Percentiles rank a stretch among this genome's conserved stretches.
These are phyloP conservation scores for Chaetops frenatus DNA, from an alignment of 2,113 vertebrate genomes.

Conservation along the genomic window DNA sequence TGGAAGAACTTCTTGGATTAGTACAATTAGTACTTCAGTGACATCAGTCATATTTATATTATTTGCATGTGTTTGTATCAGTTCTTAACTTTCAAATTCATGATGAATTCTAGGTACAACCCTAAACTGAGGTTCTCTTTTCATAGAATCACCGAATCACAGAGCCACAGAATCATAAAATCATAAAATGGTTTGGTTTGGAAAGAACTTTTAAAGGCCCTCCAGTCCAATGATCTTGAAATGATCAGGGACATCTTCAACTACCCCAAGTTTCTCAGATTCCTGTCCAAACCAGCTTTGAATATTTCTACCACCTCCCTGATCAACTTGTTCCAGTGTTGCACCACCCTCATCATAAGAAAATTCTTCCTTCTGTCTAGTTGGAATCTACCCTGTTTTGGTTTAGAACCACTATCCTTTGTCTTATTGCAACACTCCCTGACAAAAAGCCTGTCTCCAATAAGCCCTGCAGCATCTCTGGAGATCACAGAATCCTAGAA, in stretches of 20 bases:
- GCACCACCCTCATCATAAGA: not conserved
- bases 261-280: not conserved
- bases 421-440: no score
- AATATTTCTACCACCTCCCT: no score
- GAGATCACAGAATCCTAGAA: not conserved
- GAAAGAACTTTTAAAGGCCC: not conserved
- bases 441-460: not conserved
- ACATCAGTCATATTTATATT: not conserved
- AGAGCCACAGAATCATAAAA: not conserved
- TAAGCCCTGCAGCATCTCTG: not conserved
- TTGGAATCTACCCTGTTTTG: not conserved
- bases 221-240: not conserved
- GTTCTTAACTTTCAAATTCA: not conserved
- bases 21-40: not conserved
- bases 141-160: not conserved
- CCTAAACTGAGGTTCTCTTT: not conserved
- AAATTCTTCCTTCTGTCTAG: not conserved
- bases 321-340: not conserved
- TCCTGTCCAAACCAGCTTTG: rapidly evolving
- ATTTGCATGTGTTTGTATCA: not conserved
- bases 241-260: not conserved
- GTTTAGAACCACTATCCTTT: not conserved
- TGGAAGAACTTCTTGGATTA: not conserved
- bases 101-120: not conserved
- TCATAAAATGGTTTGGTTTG: not conserved